A percentile compares a stretch with the other conserved stretches of the same genome.
phyloP scores from a whole-genome alignment of 2,888 invertebrate genomes.

The Tromatobia lineatoria region DNA sequence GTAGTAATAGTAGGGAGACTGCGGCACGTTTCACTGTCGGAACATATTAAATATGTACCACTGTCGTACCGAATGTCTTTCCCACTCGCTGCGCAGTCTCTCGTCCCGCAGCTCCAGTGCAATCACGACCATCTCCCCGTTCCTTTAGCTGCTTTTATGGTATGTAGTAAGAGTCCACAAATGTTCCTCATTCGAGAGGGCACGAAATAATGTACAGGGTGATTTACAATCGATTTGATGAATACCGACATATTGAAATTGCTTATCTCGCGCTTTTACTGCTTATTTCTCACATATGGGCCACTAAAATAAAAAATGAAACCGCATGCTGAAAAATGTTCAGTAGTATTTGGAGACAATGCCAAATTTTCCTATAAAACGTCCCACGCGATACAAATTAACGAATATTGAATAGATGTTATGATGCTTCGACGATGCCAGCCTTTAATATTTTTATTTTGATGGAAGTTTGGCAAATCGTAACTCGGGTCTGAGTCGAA shows the following conservation, averaged over 20 bases:
- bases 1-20: constrained; percentile 28
- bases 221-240: not conserved
- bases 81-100: constrained; percentile 29
- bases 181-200: constrained; percentile 6
- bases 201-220: constrained; percentile 1
- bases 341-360: too few species aligned
- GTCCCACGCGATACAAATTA: too few species aligned
- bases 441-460: too few species aligned
- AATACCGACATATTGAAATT: constrained; percentile 2
- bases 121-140: constrained; percentile 36
- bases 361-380: too few species aligned
- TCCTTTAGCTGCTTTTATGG: constrained; percentile 20
- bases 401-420: too few species aligned
- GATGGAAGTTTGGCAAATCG: too few species aligned
- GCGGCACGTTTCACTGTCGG: constrained; percentile 52
- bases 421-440: too few species aligned
- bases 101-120: constrained; percentile 10
- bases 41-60: constrained; percentile 64
- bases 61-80: constrained; percentile 52
- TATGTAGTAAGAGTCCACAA: constrained; percentile 3
- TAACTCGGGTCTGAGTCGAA: too few species aligned
- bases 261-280: not conserved
- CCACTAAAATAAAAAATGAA: too few species aligned
- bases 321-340: too few species aligned
- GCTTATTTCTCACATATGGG: not conserved